Percentiles rank a stretch among this genome's conserved stretches.
Evolutionary conservation across 2,888 invertebrate species (phyloP).

Genomic region (Caenorhabditis panamensis): DNA sequence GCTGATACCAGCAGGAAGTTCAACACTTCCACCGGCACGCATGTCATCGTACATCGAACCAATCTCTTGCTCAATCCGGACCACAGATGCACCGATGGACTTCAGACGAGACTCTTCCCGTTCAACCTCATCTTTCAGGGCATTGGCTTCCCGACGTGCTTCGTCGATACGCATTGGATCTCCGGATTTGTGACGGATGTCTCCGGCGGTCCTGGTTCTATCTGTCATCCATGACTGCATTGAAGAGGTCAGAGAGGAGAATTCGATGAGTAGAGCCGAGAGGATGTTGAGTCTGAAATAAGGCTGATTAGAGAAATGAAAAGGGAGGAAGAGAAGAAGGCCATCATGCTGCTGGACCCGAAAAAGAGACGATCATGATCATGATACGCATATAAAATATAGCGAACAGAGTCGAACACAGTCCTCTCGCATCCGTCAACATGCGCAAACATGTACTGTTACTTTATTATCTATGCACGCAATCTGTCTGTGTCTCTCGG

Average conservation of each 20-base stretch:
- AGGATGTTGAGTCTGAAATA: conserved; percentile 73
- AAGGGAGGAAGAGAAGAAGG: not conserved
- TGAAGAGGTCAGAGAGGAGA: conserved; percentile 71
- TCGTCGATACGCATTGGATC: conserved; percentile 62
- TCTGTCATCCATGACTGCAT: conserved; percentile 79
- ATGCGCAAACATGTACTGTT: conserved; percentile 1
- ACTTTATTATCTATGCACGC: conserved; percentile 54
- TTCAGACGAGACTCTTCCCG: conserved; percentile 60
- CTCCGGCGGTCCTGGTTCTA: conserved; percentile 64
- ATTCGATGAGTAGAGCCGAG: conserved; percentile 74
- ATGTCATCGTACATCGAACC: conserved; percentile 65
- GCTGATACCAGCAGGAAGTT: conserved; percentile 51
- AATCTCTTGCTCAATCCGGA: conserved; percentile 67
- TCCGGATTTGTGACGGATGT: conserved; percentile 68
- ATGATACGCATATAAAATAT: not conserved
- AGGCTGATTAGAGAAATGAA: not conserved
- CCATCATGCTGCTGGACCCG: not conserved
- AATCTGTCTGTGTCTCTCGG: conserved; percentile 11
- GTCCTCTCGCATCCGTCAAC: too few relatives aligned
- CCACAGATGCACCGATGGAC: conserved; percentile 60
- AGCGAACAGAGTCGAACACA: too few relatives aligned
- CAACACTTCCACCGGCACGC: conserved; percentile 29
- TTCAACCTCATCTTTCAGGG: conserved; percentile 61
- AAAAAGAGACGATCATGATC: not conserved
- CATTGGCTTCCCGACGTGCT: conserved; percentile 47